Percentiles rank a stretch among this genome's conserved stretches.
These are phyloP conservation scores for Onychostoma macrolepis DNA, from an alignment of 2,113 vertebrate species.

Conservation along the genomic window DNA sequence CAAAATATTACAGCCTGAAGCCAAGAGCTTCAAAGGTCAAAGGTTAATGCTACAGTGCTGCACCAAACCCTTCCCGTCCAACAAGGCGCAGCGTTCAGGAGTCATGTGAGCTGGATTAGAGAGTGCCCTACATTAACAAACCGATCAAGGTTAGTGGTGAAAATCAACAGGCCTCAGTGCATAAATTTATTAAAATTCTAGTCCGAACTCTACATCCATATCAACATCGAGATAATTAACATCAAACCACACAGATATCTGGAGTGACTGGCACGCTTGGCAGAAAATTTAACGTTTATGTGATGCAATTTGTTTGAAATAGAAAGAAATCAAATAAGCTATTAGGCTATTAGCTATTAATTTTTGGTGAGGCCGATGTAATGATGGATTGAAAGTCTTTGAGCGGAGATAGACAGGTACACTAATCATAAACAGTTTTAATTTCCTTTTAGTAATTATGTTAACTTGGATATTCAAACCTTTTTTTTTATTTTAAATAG, in stretches of 20 bases:
- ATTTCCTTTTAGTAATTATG: background rate
- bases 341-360: too few species aligned
- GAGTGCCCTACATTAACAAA: slow-evolving; percentile 28
- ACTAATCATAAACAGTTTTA: background rate
- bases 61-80: slow-evolving; percentile 63
- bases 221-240: slow-evolving; percentile 20
- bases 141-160: slow-evolving; percentile 55
- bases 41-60: slow-evolving; percentile 75
- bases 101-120: slow-evolving; percentile 38
- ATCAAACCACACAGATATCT: slow-evolving; percentile 35
- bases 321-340: background rate
- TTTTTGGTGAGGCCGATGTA: background rate
- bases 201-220: slow-evolving; percentile 31
- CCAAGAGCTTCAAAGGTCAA: slow-evolving; percentile 50
- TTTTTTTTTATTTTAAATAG: background rate
- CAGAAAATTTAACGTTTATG: background rate
- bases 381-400: background rate
- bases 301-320: background rate
- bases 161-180: slow-evolving; percentile 60
- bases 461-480: background rate
- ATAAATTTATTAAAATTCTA: slow-evolving; percentile 58
- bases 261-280: background rate
- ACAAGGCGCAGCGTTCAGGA: slow-evolving; percentile 40
- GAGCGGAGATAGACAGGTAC: background rate
- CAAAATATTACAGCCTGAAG: slow-evolving; percentile 66